Evolutionary conservation across 2,113 vertebrate genomes (phyloP).

Genomic region (Theristicus caerulescens): DNA sequence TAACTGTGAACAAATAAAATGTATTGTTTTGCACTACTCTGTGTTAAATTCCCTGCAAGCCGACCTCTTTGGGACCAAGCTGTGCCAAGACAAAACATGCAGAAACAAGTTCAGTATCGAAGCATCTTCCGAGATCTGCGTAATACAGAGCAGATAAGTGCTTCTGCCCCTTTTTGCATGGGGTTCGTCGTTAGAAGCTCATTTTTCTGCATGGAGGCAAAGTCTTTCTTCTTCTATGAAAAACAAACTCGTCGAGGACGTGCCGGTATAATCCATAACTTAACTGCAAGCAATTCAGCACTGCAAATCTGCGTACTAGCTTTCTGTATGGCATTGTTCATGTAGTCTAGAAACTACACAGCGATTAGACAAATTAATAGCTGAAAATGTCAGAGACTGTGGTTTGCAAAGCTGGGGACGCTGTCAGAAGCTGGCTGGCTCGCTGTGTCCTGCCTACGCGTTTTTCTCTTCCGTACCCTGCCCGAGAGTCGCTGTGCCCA

Average conservation of each 20-base stretch:
- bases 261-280: background rate
- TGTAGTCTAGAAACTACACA: background rate
- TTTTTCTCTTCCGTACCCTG: background rate
- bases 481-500: background rate
- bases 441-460: background rate
- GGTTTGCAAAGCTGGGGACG: background rate
- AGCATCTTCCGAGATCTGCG: background rate
- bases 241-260: rapidly evolving
- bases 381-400: background rate
- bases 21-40: slow-evolving; percentile 96
- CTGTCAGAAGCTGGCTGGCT: background rate
- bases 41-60: slow-evolving; percentile 14
- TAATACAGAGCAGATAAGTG: background rate
- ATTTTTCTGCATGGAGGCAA: background rate
- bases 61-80: background rate
- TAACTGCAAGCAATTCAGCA: background rate
- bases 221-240: background rate
- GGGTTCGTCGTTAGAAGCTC: background rate
- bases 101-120: background rate
- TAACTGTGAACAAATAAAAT: slow-evolving; percentile 99
- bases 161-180: background rate
- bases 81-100: background rate
- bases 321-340: background rate
- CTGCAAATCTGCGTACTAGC: rapidly evolving
- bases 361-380: background rate